Conservation (phyloP, 1,140 invertebrate species). For the Camponotus pennsylvanicus region DNA sequence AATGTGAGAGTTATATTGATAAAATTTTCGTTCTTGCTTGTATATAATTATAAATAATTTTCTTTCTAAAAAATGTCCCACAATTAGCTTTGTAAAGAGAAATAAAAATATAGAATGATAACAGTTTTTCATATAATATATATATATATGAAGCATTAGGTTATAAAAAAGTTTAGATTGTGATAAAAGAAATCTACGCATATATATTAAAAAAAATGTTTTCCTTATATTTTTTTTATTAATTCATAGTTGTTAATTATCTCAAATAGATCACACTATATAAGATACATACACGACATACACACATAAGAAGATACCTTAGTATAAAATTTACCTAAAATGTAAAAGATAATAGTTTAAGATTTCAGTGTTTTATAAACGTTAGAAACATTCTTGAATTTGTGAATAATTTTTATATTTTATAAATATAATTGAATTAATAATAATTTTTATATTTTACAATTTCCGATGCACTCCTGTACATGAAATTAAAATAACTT, state of each 20-base stretch:
- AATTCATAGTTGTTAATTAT: constrained; percentile 43
- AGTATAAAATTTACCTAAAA: background rate
- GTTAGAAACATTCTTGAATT: background rate
- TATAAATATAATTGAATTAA: background rate
- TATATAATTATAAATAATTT: constrained; percentile 56
- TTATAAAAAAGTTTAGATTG: constrained; percentile 23
- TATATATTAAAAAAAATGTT: constrained; percentile 41
- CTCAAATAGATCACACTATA: constrained; percentile 21
- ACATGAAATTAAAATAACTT: background rate
- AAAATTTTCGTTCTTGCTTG: constrained; percentile 38
- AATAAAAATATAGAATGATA: constrained; percentile 26
- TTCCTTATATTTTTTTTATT: constrained; percentile 50
- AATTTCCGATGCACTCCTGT: background rate
- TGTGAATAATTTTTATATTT: constrained; percentile 3
- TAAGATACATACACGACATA: too few relatives aligned
- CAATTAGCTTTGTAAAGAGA: constrained; percentile 34
- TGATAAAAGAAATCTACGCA: background rate
- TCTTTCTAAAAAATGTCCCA: background rate
- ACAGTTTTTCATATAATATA: constrained; percentile 52
- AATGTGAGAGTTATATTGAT: constrained; percentile 8
- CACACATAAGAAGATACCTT: background rate
- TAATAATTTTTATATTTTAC: background rate
- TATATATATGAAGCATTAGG: constrained; percentile 39
- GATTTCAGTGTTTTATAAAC: constrained; percentile 64
- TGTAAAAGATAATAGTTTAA: constrained; percentile 63